Evolutionary conservation across 2,113 vertebrate genomes (phyloP), one percentile per base, ranked within the genome.

Genomic region (Pluvialis apricaria): DNA sequence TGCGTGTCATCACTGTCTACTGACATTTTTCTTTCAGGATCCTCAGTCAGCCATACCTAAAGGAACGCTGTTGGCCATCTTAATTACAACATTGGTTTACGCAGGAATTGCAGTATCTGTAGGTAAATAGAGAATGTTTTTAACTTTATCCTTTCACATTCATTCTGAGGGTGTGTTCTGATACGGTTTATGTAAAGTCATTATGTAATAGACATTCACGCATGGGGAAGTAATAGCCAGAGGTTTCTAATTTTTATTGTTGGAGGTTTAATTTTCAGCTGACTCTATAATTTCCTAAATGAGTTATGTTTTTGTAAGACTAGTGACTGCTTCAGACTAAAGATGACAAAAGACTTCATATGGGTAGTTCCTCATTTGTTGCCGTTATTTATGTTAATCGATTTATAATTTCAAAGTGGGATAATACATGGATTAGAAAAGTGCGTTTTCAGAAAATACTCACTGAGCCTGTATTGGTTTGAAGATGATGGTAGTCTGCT

Each of bases 31-130:
- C 85, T 97, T 98, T 68, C 97, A 99, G 99, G 99, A 99, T 97
- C 99, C 99, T 78, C 99, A 99, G 94, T 98, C 97, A 98, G 99
- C 99, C 96, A 99, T 99, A 93, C 99, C 99, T 66, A 99, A 97
- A 98, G 99, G 99, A 98, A 99, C 99, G 2, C 97, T 99, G 36
- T 97, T 99, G 96, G 99, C 99, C 97, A 99, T 99, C 93, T 95
- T 99, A 82, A 98, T 99, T 92, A 99, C 99, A 65, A 99, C 99
- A 7, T 40, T 99, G 47, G 99, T 99, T 95, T 99, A 99, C 93
- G 80, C 98, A 90, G 99, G 99, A 92, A 98, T 99, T 94, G 99
- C 99, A 89, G 95, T 99, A 51, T 99, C 99, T 88, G 98, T 99
- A 98, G 99, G 99, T 99, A 96, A 98, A 89, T 86, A 88, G 54